phyloP scores from a whole-genome alignment of 1,140 invertebrate genomes.

The Aphaenogaster floridana region DNA sequence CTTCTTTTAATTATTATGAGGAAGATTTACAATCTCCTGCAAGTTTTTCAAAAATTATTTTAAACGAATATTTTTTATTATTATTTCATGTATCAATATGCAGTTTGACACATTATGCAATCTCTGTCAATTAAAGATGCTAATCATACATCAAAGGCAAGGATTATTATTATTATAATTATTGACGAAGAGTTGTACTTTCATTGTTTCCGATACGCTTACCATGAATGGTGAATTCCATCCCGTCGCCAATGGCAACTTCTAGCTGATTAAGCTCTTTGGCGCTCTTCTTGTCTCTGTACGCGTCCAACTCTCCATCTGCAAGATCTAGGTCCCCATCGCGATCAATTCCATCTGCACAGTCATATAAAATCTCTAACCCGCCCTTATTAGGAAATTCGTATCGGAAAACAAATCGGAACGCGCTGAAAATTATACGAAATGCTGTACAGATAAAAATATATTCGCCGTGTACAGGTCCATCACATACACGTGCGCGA shows the following conservation, averaged over 20 bases:
- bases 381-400: conserved; percentile 74
- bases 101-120: neutral
- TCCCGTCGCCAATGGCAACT: conserved; percentile 95
- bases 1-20: conserved; percentile 18
- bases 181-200: neutral
- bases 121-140: neutral
- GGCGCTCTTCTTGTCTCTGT: conserved; percentile 94
- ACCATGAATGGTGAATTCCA: conserved; percentile 97
- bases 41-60: neutral
- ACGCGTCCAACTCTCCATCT: conserved; percentile 92
- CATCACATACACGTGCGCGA: neutral
- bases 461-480: neutral
- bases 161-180: conserved; percentile 3
- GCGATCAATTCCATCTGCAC: conserved; percentile 87
- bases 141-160: neutral
- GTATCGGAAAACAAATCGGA: conserved; percentile 71
- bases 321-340: conserved; percentile 92
- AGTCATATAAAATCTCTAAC: conserved; percentile 82
- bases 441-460: conserved; percentile 4
- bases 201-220: conserved; percentile 75
- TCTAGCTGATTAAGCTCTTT: conserved; percentile 93
- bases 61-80: neutral
- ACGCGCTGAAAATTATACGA: conserved; percentile 33
- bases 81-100: neutral
- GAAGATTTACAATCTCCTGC: neutral